Evolutionary conservation across 2,797 vertebrate species (phyloP).

Genomic region (Oophaga sylvatica): DNA sequence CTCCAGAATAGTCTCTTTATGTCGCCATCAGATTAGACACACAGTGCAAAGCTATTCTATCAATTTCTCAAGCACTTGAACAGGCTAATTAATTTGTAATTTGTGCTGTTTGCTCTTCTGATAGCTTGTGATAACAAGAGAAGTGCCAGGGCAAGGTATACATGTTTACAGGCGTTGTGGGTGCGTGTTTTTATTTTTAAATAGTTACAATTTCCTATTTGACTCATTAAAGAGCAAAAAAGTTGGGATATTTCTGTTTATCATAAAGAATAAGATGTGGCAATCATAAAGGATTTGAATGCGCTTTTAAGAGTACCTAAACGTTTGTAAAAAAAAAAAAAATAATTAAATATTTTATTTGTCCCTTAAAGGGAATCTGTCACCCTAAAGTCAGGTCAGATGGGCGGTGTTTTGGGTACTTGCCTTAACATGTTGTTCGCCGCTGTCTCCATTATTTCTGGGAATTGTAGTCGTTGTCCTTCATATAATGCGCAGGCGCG

Average conservation of each 20-base stretch:
- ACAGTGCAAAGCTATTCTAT: slow-evolving; percentile 13
- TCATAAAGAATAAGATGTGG: neutral
- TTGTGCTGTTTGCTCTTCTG: slow-evolving; percentile 41
- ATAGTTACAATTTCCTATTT: neutral
- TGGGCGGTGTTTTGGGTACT: no score
- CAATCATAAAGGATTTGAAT: neutral
- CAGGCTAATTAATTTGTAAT: slow-evolving; percentile 55
- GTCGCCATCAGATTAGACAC: slow-evolving; percentile 26
- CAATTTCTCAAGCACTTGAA: slow-evolving; percentile 23
- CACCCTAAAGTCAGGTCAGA: no score
- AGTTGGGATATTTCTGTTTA: neutral
- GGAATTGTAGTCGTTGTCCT: no score
- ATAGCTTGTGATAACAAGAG: slow-evolving; percentile 42
- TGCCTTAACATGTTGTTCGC: no score
- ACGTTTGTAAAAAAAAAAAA: no score
- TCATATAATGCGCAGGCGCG: no score
- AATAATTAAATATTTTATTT: no score
- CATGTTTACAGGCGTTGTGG: slow-evolving; percentile 15
- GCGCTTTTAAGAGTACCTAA: neutral
- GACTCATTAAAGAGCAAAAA: neutral
- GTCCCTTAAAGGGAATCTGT: no score
- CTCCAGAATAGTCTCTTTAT: neutral
- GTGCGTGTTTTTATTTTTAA: neutral
- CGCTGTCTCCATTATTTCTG: no score
- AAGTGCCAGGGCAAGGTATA: neutral